Evolutionary conservation across 2,888 invertebrate species (phyloP).

Genomic region (Drosophila suboccidentalis): DNA sequence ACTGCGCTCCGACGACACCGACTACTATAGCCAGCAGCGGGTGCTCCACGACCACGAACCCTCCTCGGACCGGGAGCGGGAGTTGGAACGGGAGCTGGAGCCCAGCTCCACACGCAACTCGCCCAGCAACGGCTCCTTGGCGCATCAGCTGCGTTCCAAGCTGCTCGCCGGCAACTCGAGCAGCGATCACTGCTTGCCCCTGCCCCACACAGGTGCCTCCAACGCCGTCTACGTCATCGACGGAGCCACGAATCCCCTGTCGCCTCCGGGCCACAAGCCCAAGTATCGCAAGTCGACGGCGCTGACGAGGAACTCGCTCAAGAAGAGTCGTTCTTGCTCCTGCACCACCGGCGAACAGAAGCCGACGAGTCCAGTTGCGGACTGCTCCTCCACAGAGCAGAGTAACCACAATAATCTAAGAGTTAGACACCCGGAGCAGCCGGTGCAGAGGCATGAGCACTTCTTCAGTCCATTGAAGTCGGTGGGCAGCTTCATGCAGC

Average conservation of each 20-base stretch:
- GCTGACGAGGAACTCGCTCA: constrained; percentile 56
- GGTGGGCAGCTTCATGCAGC: constrained; percentile 86
- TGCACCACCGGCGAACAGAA: constrained; percentile 62
- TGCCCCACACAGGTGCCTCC: constrained; percentile 39
- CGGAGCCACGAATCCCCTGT: constrained; percentile 67
- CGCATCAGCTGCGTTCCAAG: constrained; percentile 58
- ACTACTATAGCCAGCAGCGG: constrained; percentile 63
- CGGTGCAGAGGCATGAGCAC: constrained; percentile 74
- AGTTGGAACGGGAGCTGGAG: constrained; percentile 45
- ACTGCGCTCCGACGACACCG: constrained; percentile 79
- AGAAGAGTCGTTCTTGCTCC: constrained; percentile 74
- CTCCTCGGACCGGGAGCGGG: constrained; percentile 46
- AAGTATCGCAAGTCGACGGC: constrained; percentile 79
- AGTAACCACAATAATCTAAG: constrained; percentile 50
- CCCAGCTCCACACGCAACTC: constrained; percentile 55
- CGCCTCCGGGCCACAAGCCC: constrained; percentile 74
- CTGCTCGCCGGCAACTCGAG: constrained; percentile 62
- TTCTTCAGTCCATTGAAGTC: constrained; percentile 86
- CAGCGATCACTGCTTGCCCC: constrained; percentile 63
- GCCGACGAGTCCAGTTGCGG: constrained; percentile 32
- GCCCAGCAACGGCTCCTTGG: constrained; percentile 60
- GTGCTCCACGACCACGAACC: constrained; percentile 44
- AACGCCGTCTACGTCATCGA: constrained; percentile 79
- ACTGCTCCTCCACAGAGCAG: constrained; percentile 12
- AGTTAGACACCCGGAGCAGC: constrained; percentile 33